phyloP scores from a whole-genome alignment of 92 coral and sea anemone species.

The Zoanthus sansibaricus region DNA sequence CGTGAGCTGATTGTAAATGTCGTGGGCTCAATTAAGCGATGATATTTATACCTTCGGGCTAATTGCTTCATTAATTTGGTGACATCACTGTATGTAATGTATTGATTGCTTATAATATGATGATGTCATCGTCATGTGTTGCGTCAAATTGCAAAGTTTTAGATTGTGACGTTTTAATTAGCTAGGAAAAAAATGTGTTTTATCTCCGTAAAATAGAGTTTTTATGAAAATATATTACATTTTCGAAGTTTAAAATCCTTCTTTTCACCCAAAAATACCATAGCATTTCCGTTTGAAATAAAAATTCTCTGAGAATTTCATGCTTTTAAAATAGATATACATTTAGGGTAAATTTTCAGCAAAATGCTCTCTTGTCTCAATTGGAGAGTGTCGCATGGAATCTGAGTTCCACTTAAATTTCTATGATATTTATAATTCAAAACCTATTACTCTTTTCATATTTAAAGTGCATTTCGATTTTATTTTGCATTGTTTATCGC shows the following conservation, averaged over 20 bases:
- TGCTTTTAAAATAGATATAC: background rate
- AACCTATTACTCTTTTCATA: background rate
- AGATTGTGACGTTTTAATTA: constrained; percentile 37
- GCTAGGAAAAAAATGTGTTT: background rate
- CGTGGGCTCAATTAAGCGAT: constrained; percentile 33
- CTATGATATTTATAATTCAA: background rate
- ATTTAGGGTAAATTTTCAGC: background rate
- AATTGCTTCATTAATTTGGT: constrained; percentile 39
- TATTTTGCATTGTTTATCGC: background rate
- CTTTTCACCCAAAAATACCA: background rate
- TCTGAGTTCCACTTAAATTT: background rate
- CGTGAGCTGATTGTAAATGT: constrained; percentile 41
- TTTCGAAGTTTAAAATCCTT: background rate
- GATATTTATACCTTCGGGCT: constrained; percentile 37
- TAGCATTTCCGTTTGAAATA: background rate
- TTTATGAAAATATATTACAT: background rate
- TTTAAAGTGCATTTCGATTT: background rate
- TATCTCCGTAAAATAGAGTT: background rate
- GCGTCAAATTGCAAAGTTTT: background rate
- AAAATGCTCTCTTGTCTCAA: background rate
- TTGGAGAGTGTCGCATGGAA: background rate
- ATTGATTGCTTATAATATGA: constrained; percentile 10
- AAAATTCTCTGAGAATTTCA: background rate
- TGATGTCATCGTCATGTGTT: constrained; percentile 11
- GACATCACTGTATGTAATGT: constrained; percentile 38